Base-by-base conservation (phyloP, 2,113 vertebrate genomes). In the Poecilia latipinna region DNA sequence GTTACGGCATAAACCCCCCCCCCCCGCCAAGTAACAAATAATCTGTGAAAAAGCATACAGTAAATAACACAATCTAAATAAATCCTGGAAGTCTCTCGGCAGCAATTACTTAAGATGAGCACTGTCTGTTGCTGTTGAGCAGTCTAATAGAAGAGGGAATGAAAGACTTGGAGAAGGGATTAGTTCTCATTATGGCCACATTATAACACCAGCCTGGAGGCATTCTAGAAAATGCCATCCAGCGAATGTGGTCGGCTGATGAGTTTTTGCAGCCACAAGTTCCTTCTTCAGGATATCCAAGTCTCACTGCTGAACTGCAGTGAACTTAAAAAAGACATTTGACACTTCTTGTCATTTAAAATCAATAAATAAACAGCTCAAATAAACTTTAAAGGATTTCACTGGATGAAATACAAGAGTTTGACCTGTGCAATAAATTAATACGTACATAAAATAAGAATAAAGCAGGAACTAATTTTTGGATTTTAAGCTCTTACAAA, bases 101-200 rank as follows among this genome's bases (percentile, higher is more conserved):
- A 1, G 12, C 12, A 39, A 66, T 42, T 12, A 42, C 1, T 39
- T 26, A 66, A 66, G 65, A n/a, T n/a, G 37, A 66, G 24, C 65
- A 26, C 24, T 42, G 32, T 65, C 32, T 4, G 26, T 48, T 68
- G 28, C 24, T 48, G 24, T 31, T 68, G 26, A 22, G 28, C 15
- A 31, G 28, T 3, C 26, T 29, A 68, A 68, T 42, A 68, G 13
- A 65, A n/a, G 22, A 48, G 44, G 26, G 39, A 29, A 68, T 48
- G 44, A 48, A 42, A 8, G n/a, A 26, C 37, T 19, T 42, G 65
- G n/a, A 68, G 17, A 11, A 44, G 66, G 24, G 24, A 66, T 66
- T 42, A 66, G 65, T 66, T n/a, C 24, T 66, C 65, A 66, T 66
- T n/a, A 37, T 33, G 32, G n/a, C 8, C n/a, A 28, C 65, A 26